Evolutionary conservation across 2,113 vertebrate species (phyloP).

Genomic region (Picathartes gymnocephalus): DNA sequence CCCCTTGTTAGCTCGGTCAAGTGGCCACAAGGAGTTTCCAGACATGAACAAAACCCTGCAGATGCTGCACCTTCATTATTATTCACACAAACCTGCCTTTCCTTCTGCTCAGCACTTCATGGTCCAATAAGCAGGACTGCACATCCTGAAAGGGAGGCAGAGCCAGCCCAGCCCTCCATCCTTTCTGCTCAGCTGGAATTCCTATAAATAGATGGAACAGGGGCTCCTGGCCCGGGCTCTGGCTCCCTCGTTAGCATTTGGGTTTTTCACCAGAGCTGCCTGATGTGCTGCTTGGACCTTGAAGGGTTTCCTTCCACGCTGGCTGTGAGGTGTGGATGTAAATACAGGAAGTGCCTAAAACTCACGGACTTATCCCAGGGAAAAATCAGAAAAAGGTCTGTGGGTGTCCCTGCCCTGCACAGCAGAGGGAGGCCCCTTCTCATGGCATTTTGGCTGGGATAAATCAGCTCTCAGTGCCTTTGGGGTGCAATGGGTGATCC

Average conservation of each 20-base stretch:
- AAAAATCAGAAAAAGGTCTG: background rate
- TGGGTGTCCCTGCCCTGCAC: background rate
- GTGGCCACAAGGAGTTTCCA: background rate
- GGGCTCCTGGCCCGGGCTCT: background rate
- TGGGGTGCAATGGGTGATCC: background rate
- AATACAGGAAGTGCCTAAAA: background rate
- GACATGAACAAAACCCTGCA: background rate
- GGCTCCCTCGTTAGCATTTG: background rate
- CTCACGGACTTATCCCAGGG: accelerated
- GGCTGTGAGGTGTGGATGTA: background rate
- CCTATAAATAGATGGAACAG: background rate
- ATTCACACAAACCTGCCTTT: constrained; percentile 2
- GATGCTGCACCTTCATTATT: background rate
- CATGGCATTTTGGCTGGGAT: background rate
- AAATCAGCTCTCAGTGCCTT: background rate
- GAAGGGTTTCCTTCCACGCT: background rate
- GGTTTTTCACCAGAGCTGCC: background rate
- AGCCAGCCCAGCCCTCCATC: background rate
- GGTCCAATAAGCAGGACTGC: background rate
- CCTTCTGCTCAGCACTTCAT: constrained; percentile 30
- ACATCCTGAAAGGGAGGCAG: background rate
- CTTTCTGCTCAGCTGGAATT: background rate
- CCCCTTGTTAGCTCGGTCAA: background rate
- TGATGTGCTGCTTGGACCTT: background rate
- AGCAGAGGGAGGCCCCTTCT: background rate